These are phyloP conservation scores for Amphiprion ocellaris DNA, from an alignment of 2,113 vertebrate species.

Conservation along the genomic window DNA sequence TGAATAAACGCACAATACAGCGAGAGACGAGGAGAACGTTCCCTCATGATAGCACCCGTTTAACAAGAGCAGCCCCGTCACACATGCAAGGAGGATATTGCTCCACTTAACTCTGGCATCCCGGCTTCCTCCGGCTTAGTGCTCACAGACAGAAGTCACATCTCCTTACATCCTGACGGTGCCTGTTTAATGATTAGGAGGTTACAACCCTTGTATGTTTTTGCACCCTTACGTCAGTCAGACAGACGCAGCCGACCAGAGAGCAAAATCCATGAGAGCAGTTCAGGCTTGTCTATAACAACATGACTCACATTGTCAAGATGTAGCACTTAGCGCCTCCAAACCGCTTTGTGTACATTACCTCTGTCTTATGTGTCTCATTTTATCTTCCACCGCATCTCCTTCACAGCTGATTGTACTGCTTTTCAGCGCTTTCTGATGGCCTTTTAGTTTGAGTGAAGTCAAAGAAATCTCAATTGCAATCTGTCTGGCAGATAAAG, in stretches of 20 bases:
- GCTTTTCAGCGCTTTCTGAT: slow-evolving; percentile 26
- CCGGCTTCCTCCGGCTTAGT: slow-evolving; percentile 57
- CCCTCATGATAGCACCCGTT: slow-evolving; percentile 52
- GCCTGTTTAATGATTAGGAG: slow-evolving; percentile 60
- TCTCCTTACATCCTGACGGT: slow-evolving; percentile 65
- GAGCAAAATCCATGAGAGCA: slow-evolving; percentile 35
- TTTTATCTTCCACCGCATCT: slow-evolving; percentile 36
- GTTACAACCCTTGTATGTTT: slow-evolving; percentile 50
- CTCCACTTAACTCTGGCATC: slow-evolving; percentile 65
- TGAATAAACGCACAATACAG: slow-evolving; percentile 57
- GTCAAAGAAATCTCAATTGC: slow-evolving; percentile 12
- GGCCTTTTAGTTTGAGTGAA: slow-evolving; percentile 26
- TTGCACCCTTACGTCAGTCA: slow-evolving; percentile 64
- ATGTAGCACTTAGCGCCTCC: slow-evolving; percentile 42
- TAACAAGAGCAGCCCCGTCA: slow-evolving; percentile 43
- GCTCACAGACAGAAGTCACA: slow-evolving; percentile 58
- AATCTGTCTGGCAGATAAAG: slow-evolving; percentile 11
- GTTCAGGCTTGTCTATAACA: slow-evolving; percentile 41
- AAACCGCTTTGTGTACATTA: slow-evolving; percentile 25
- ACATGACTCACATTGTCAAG: slow-evolving; percentile 54
- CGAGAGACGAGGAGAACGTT: slow-evolving; percentile 34
- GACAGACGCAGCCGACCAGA: slow-evolving; percentile 48
- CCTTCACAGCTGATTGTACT: slow-evolving; percentile 19
- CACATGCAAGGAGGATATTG: slow-evolving; percentile 62
- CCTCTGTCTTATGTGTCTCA: background rate